Base-by-base conservation (phyloP, 2,888 invertebrate species). In the Piscicola geometra region DNA sequence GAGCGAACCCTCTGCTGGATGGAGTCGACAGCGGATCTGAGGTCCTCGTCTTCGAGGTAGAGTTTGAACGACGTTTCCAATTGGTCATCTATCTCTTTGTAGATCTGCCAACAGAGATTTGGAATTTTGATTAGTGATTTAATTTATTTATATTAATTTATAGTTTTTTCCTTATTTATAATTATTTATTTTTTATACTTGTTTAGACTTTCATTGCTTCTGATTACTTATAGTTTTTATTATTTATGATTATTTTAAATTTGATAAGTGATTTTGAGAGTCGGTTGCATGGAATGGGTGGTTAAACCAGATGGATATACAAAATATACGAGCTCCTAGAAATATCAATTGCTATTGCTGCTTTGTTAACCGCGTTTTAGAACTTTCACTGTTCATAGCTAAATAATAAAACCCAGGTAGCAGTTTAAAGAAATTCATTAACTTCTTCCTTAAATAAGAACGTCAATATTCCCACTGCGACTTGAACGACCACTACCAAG, bases 401-500 rank as follows among this genome's bases (percentile, higher is more conserved):
- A n/a, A n/a, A n/a, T n/a, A n/a, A n/a, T n/a, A n/a, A n/a, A n/a
- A n/a, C n/a, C n/a, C n/a, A n/a, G n/a, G n/a, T n/a, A n/a, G n/a
- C n/a, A n/a, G n/a, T n/a, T n/a, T n/a, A n/a, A n/a, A n/a, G n/a
- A n/a, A n/a, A n/a, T n/a, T n/a, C n/a, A n/a, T n/a, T n/a, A n/a
- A n/a, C 73, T 36, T 73, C 41, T 18, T 73, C 73, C 64, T 56
- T 56, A 52, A 74, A 74, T 15, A 72, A 33, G 52, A 74, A 76
- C 30, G 76, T 33, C n/a, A 75, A 32, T 35, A 76, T 76, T 30
- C 76, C 76, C n/a, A 76, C 68, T 28, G 73, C 52, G n/a, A 76
- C 64, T 75, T 76, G 76, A 1, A 69, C 47, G 18, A 74, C 28
- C 25, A 76, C n/a, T 1, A 74, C 73, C 21, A 76, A 0, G 21